These are phyloP conservation scores for Hypena proboscidalis DNA, from an alignment of 2,888 invertebrate genomes.

Conservation along the genomic window DNA sequence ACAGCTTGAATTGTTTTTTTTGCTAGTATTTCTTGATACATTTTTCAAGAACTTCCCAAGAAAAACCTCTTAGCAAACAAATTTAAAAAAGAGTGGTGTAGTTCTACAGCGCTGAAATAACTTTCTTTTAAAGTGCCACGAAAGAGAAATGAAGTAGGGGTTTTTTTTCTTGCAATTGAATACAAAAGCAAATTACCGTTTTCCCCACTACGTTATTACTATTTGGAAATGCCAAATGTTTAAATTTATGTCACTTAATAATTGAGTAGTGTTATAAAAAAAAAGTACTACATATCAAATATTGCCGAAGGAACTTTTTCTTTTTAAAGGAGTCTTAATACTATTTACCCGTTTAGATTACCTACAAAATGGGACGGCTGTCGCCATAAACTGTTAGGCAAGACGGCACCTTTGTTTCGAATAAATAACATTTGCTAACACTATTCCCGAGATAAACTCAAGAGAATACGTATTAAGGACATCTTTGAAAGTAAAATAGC, in stretches of 20 bases:
- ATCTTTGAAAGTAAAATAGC: not conserved
- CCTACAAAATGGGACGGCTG: constrained; percentile 33
- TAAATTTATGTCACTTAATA: too few species aligned
- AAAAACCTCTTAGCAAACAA: not conserved
- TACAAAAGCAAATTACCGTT: too few species aligned
- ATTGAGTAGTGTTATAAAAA: too few species aligned
- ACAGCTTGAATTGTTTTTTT: constrained; percentile 39
- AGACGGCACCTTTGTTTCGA: constrained; percentile 29
- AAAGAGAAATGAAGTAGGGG: too few species aligned
- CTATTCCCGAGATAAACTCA: not conserved
- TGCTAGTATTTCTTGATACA: constrained; percentile 28
- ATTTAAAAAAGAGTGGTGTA: not conserved
- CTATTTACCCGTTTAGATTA: constrained; percentile 27
- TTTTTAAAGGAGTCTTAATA: constrained; percentile 28
- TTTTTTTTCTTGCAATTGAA: too few species aligned
- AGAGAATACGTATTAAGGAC: not conserved
- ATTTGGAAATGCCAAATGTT: too few species aligned
- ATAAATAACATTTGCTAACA: constrained; percentile 7
- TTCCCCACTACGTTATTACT: too few species aligned
- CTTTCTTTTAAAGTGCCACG: too few species aligned
- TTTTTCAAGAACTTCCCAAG: not conserved
- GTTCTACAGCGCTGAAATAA: not conserved
- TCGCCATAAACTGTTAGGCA: constrained; percentile 31
- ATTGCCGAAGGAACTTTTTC: too few species aligned
- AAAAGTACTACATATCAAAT: too few species aligned